A percentile compares a stretch with the other conserved stretches of the same genome.
phyloP scores from a whole-genome alignment of 2,888 invertebrate genomes.

The Orthonychiurus folsomi region DNA sequence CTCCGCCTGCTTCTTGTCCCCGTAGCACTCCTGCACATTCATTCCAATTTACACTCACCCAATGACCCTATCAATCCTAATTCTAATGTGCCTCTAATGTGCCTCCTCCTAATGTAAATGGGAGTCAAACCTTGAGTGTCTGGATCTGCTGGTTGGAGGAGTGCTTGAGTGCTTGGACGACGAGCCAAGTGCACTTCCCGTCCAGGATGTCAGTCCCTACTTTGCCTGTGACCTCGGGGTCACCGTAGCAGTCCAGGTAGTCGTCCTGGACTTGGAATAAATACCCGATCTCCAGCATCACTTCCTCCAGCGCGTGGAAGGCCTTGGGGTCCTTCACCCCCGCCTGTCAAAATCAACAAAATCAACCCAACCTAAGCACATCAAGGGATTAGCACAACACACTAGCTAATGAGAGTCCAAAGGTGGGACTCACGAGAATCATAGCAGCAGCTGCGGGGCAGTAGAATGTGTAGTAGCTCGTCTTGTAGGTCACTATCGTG shows the following conservation, averaged over 20 bases:
- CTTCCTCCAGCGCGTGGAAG: constrained; percentile 73
- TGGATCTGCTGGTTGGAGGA: constrained; percentile 60
- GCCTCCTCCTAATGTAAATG: too few relatives aligned
- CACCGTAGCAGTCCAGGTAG: constrained; percentile 56
- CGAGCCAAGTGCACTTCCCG: constrained; percentile 92
- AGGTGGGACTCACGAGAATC: constrained; percentile 57
- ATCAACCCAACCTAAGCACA: neutral
- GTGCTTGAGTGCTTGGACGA: constrained; percentile 75
- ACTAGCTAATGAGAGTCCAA: too few relatives aligned
- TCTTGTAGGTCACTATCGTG: constrained; percentile 81
- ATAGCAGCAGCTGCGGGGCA: constrained; percentile 81
- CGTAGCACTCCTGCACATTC: neutral
- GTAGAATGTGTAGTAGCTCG: constrained; percentile 85
- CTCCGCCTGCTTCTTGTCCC: neutral
- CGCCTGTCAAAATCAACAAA: constrained; percentile 44
- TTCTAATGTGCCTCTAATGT: constrained; percentile 15
- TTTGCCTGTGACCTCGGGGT: constrained; percentile 76
- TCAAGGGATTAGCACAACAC: constrained; percentile 4
- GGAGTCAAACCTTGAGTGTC: constrained; percentile 61
- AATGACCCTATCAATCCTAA: neutral
- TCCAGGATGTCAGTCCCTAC: constrained; percentile 82
- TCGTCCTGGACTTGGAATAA: constrained; percentile 70
- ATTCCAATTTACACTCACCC: neutral
- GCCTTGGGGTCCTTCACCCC: constrained; percentile 55
- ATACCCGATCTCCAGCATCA: constrained; percentile 84